A percentile compares a stretch with the other conserved stretches of the same genome.
These are phyloP conservation scores for Arothron firmamentum DNA, from an alignment of 2,113 vertebrate genomes.

Conservation along the genomic window DNA sequence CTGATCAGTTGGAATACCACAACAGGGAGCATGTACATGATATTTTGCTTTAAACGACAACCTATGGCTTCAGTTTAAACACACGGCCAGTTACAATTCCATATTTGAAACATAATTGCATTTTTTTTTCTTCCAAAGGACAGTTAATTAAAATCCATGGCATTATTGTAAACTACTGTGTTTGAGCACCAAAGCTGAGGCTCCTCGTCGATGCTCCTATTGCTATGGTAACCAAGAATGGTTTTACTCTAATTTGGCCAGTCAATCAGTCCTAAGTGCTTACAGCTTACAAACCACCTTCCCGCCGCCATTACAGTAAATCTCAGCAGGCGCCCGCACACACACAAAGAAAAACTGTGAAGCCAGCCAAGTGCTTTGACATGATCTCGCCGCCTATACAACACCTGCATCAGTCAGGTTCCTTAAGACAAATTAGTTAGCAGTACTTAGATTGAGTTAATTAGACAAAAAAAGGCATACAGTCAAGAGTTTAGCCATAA, in stretches of 20 bases:
- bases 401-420: conserved; percentile 52
- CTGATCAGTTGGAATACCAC: conserved; percentile 79
- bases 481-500: conserved; percentile 33
- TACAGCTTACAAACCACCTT: conserved; percentile 28
- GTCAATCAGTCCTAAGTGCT: conserved; percentile 63
- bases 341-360: conserved; percentile 23
- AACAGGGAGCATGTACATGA: conserved; percentile 80
- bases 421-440: conserved; percentile 52
- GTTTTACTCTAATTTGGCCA: conserved; percentile 59
- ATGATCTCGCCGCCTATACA: conserved; percentile 42
- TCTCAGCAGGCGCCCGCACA: conserved; percentile 31
- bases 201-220: conserved; percentile 57
- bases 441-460: conserved; percentile 51
- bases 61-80: conserved; percentile 86
- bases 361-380: conserved; percentile 53
- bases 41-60: conserved; percentile 68
- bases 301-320: conserved; percentile 41
- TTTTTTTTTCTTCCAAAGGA: conserved; percentile 1
- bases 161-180: conserved; percentile 72
- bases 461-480: conserved; percentile 49
- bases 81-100: conserved; percentile 79
- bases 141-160: conserved; percentile 31
- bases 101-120: conserved; percentile 23
- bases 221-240: conserved; percentile 64
- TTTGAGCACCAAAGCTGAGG: conserved; percentile 33